phyloP scores from a whole-genome alignment of 2,113 vertebrate species.

The Microcebus tavaratra region DNA sequence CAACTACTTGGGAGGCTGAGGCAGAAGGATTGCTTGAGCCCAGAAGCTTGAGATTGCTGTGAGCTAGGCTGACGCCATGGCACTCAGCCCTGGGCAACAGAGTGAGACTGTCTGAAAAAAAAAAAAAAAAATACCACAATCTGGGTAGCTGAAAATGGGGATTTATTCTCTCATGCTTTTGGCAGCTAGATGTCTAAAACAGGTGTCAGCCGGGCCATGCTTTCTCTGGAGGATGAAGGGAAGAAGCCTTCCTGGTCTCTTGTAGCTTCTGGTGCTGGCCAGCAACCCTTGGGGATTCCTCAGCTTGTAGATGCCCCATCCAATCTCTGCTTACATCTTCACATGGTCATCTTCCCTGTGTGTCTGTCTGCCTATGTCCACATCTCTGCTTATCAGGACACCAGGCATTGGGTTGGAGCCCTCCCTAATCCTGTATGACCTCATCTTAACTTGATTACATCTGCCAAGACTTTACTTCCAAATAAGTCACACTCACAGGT shows the following conservation, averaged over 20 bases:
- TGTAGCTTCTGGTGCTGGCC: neutral
- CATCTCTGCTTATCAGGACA: neutral
- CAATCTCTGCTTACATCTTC: neutral
- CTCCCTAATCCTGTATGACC: neutral
- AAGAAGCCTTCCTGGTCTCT: neutral
- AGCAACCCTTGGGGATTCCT: neutral
- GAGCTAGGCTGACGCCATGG: no score
- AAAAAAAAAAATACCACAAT: neutral
- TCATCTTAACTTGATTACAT: neutral
- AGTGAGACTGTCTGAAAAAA: no score
- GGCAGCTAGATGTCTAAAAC: neutral
- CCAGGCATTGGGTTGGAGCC: neutral
- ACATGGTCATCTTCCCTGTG: neutral
- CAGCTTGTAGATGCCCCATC: neutral
- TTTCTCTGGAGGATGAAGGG: neutral
- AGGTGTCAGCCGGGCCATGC: neutral
- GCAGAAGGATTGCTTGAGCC: no score
- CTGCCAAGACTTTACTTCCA: neutral
- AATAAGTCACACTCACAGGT: neutral
- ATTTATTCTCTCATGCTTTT: neutral
- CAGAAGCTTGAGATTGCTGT: no score
- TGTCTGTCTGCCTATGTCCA: neutral
- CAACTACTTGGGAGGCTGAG: no score
- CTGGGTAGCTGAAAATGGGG: neutral
- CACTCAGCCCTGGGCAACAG: no score